phyloP scores from a whole-genome alignment of 2,797 vertebrate species.

The Syndactyla subalaris region DNA sequence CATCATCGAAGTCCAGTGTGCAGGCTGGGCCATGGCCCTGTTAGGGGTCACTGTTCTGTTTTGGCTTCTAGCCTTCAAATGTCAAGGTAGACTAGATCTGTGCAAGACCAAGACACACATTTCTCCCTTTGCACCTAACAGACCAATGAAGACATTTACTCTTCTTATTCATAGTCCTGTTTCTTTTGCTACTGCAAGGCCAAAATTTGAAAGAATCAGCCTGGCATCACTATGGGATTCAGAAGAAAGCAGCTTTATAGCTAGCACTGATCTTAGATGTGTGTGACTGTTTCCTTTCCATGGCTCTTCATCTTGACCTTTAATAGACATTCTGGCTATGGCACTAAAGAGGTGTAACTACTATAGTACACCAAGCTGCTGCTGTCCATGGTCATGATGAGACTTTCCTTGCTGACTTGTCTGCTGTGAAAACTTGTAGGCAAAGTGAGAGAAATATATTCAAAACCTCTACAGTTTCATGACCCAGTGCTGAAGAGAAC shows the following conservation, averaged over 20 bases:
- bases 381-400: background rate
- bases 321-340: background rate
- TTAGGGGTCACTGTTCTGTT: background rate
- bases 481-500: background rate
- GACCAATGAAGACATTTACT: rapidly evolving
- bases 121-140: background rate
- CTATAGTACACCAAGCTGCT: background rate
- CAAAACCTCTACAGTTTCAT: background rate
- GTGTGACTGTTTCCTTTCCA: background rate
- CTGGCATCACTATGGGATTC: background rate
- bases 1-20: background rate
- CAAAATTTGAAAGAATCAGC: background rate
- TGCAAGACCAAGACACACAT: background rate
- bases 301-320: background rate
- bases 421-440: background rate
- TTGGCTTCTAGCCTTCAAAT: background rate
- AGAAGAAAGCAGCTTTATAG: background rate
- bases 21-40: background rate
- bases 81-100: background rate
- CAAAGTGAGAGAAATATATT: background rate
- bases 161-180: background rate
- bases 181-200: background rate
- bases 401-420: background rate
- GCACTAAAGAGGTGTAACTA: background rate
- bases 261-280: background rate